These are phyloP conservation scores for Andrena trimmerana DNA, from an alignment of 2,888 invertebrate genomes.

Conservation along the genomic window DNA sequence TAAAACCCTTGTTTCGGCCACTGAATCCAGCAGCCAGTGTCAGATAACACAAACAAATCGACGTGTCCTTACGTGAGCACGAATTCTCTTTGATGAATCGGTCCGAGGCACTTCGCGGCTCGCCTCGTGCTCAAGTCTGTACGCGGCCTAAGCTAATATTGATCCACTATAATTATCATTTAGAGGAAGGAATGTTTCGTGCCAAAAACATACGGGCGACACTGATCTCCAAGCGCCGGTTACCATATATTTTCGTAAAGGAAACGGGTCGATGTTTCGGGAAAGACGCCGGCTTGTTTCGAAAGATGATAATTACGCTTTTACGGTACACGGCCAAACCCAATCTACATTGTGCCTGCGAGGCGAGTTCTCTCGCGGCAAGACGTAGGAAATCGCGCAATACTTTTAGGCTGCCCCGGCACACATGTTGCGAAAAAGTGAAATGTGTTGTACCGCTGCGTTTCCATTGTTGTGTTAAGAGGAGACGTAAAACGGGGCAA, in stretches of 20 bases:
- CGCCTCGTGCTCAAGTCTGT: too few relatives aligned
- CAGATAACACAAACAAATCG: too few relatives aligned
- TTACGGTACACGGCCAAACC: constrained; percentile 74
- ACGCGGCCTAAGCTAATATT: too few relatives aligned
- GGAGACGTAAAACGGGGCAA: constrained; percentile 76
- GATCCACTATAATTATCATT: too few relatives aligned
- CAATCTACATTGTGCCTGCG: constrained; percentile 69
- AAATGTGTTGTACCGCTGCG: constrained; percentile 78
- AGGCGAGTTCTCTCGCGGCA: constrained; percentile 64
- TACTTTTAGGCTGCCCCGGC: constrained; percentile 78
- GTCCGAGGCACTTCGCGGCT: too few relatives aligned
- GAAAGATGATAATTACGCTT: constrained; percentile 72
- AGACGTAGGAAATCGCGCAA: constrained; percentile 80
- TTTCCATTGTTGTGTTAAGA: constrained; percentile 76
- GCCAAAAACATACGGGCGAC: background rate
- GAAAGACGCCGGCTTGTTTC: constrained; percentile 59
- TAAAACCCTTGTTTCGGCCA: too few relatives aligned
- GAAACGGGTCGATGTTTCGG: constrained; percentile 52
- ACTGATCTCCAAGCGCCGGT: background rate
- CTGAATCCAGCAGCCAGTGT: too few relatives aligned
- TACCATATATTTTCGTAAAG: constrained; percentile 16
- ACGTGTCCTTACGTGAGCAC: too few relatives aligned
- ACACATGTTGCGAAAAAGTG: constrained; percentile 82
- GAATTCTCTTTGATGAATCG: too few relatives aligned
- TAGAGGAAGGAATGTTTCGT: background rate